Conservation (phyloP, 2,113 vertebrate species). For the Oxygymnocypris stewartii region DNA sequence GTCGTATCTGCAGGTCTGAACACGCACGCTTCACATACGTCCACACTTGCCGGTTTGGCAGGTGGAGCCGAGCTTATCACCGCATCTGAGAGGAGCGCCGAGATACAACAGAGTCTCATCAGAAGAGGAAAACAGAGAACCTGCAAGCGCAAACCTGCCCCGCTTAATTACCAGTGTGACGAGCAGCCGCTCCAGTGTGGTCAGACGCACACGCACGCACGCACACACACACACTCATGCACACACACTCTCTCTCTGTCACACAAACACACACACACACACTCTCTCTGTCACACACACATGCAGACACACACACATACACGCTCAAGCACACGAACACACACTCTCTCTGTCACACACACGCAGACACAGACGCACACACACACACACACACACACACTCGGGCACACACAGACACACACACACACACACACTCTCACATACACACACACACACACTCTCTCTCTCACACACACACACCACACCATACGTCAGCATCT, state of each 20-base stretch:
- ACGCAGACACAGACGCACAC: too few relatives aligned
- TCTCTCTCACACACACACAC: neutral
- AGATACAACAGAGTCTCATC: slow-evolving; percentile 50
- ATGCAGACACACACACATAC: too few relatives aligned
- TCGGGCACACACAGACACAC: too few relatives aligned
- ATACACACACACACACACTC: slow-evolving; percentile 66
- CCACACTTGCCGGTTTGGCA: neutral
- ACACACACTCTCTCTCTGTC: too few relatives aligned
- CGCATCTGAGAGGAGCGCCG: slow-evolving; percentile 8
- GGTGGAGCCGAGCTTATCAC: neutral
- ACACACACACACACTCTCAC: neutral
- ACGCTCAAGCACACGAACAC: neutral
- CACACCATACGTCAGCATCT: slow-evolving; percentile 65
- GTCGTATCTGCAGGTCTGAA: slow-evolving; percentile 5
- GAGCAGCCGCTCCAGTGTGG: slow-evolving; percentile 75
- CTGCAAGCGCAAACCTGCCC: slow-evolving; percentile 82
- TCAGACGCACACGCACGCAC: slow-evolving; percentile 72
- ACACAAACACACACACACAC: too few relatives aligned
- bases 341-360: slow-evolving; percentile 26
- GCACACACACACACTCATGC: too few relatives aligned
- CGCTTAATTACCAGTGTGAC: slow-evolving; percentile 81
- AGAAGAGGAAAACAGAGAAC: slow-evolving; percentile 61
- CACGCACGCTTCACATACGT: slow-evolving; percentile 17
- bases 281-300: too few relatives aligned
- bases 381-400: too few relatives aligned